Percentiles rank a stretch among this genome's conserved stretches.
These are phyloP conservation scores for Mylabris sibirica DNA, from an alignment of 2,888 invertebrate genomes.

Conservation along the genomic window DNA sequence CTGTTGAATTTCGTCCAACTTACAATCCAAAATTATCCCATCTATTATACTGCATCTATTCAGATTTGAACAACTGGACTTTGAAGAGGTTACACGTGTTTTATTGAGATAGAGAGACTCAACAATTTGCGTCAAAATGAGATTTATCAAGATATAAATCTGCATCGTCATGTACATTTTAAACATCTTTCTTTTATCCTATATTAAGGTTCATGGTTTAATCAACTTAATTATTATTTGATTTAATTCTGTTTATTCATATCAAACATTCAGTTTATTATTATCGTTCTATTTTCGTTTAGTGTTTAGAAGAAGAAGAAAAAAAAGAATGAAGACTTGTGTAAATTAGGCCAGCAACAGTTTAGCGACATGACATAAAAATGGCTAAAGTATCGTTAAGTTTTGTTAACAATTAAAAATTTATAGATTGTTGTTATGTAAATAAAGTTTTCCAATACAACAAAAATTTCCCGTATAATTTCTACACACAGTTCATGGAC, in stretches of 20 bases:
- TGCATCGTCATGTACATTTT: background rate
- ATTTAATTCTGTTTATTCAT: slow-evolving; percentile 6
- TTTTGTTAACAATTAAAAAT: background rate
- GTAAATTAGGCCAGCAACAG: background rate
- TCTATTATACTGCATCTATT: background rate
- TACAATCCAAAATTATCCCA: background rate
- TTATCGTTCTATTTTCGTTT: background rate
- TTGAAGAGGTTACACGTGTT: background rate
- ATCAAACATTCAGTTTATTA: background rate
- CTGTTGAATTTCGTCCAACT: background rate
- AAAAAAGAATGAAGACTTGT: background rate
- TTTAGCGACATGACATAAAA: background rate
- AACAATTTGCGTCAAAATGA: too few relatives aligned
- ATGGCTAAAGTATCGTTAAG: background rate
- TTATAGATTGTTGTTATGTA: background rate
- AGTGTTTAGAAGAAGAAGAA: too few relatives aligned
- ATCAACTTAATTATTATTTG: slow-evolving; percentile 1
- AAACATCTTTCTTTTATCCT: background rate
- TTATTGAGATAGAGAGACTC: too few relatives aligned
- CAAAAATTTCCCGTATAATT: background rate
- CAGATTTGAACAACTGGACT: background rate
- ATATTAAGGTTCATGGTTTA: background rate
- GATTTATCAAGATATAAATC: background rate
- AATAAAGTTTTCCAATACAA: background rate
- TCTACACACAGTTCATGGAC: background rate